Base-by-base conservation (phyloP, 2,888 invertebrate genomes). In the Ceramica pisi region DNA sequence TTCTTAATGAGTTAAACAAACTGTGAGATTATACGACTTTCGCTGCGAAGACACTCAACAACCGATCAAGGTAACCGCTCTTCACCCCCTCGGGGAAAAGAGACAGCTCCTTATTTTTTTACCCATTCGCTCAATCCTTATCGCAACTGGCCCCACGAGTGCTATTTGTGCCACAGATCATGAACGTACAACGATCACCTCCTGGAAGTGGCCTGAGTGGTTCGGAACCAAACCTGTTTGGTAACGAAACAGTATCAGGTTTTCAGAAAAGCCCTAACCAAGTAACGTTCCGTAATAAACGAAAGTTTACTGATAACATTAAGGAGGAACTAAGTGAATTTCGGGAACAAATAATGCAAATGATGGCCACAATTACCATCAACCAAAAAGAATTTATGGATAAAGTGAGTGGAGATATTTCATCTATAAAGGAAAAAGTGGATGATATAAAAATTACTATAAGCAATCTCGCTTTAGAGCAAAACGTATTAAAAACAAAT, bases 131-230 rank as follows among this genome's bases (percentile, higher is more conserved):
- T 65, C 65, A 65, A 46, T 41, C 9, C 1, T n/a, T n/a, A 48
- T 48, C 48, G n/a, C 16, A 46, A 31, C 7, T 23, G 4, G 31
- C 5, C 6, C 31, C 31, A 31, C 31, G 31, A 31, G 31, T 31
- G 5, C 6, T 31, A 31, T 12, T 65, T 48, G 19, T 35, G 14
- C 23, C 67, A 35, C n/a, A 60, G 60, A 53, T 53, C 60, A 60
- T 67, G 41, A 67, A 41, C 5, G 53, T 53, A 4, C 44, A 46
- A 61, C 67, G 21, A 31, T 53, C 51, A 23, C 61, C 67, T 53
- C 16, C 61, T 61, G 31, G 53, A 67, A 67, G 60, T 55, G 53
- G 67, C 67, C 67, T 60, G 14, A 53, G 60, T 61, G 53, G 53
- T 35, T 67, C 35, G 9, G 44, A 67, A 53, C 53, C 60, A 19